phyloP scores from a whole-genome alignment of 2,113 vertebrate species.

The Holacanthus passer region DNA sequence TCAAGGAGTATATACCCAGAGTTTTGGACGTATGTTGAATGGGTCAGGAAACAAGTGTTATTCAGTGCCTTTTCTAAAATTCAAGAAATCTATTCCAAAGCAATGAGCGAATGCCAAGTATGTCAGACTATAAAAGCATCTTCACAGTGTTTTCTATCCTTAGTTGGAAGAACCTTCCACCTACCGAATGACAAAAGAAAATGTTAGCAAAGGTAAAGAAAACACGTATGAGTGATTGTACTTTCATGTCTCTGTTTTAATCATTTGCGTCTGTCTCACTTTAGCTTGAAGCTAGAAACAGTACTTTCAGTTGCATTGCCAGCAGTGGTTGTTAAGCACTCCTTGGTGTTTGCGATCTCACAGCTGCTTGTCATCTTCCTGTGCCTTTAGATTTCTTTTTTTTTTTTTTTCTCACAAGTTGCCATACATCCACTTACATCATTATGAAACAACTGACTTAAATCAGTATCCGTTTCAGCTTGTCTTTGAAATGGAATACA shows the following conservation, averaged over 20 bases:
- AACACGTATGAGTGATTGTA: conserved; percentile 15
- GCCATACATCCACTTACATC: neutral
- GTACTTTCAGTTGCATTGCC: conserved; percentile 24
- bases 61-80: neutral
- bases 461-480: neutral
- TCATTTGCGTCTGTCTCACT: conserved; percentile 31
- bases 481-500: neutral
- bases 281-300: neutral
- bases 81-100: neutral
- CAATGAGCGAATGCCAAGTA: neutral
- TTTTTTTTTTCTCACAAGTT: neutral
- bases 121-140: neutral
- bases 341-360: conserved; percentile 18
- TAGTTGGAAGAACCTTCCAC: neutral
- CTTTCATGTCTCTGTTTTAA: conserved; percentile 46
- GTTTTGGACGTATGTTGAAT: neutral
- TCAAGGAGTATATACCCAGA: neutral
- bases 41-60: neutral
- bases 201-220: conserved; percentile 26
- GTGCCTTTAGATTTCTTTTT: neutral
- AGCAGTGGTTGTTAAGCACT: conserved; percentile 24
- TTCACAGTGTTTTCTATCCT: neutral
- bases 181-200: conserved; percentile 25
- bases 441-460: neutral
- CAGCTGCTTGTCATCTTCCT: conserved; percentile 40